Evolutionary conservation across 2,113 vertebrate genomes (phyloP).

Genomic region (Psilopogon haemacephalus): DNA sequence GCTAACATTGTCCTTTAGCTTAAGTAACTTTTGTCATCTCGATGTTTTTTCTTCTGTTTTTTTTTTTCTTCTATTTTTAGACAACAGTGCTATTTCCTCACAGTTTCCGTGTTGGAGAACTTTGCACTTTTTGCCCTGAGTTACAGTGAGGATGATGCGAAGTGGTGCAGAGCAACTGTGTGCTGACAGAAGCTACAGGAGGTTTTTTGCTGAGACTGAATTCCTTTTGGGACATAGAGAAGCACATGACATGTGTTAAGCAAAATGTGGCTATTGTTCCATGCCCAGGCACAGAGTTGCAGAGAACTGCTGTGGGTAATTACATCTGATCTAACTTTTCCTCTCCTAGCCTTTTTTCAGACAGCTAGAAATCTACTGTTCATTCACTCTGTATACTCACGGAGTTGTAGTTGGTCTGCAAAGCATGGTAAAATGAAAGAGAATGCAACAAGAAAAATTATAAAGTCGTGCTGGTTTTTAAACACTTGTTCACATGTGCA

Average conservation of each 20-base stretch:
- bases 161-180: background rate
- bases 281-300: background rate
- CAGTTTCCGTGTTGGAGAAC: background rate
- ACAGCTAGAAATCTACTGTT: constrained; percentile 12
- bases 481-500: background rate
- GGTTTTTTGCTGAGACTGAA: background rate
- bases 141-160: background rate
- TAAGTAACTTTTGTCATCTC: background rate
- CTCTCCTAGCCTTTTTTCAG: background rate
- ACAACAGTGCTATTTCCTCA: background rate
- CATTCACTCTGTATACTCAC: background rate
- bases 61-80: constrained; percentile 10
- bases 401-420: background rate
- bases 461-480: background rate
- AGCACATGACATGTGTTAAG: background rate
- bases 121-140: background rate
- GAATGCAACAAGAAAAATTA: background rate
- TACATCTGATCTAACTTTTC: background rate
- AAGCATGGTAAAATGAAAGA: background rate
- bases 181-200: background rate
- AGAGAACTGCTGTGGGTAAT: background rate
- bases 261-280: constrained; percentile 26
- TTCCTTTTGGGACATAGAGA: background rate
- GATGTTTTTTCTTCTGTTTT: background rate
- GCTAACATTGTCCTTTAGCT: constrained; percentile 9